These are phyloP conservation scores for Entomobrya multifasciata DNA, from an alignment of 2,888 invertebrate species.

Conservation along the genomic window DNA sequence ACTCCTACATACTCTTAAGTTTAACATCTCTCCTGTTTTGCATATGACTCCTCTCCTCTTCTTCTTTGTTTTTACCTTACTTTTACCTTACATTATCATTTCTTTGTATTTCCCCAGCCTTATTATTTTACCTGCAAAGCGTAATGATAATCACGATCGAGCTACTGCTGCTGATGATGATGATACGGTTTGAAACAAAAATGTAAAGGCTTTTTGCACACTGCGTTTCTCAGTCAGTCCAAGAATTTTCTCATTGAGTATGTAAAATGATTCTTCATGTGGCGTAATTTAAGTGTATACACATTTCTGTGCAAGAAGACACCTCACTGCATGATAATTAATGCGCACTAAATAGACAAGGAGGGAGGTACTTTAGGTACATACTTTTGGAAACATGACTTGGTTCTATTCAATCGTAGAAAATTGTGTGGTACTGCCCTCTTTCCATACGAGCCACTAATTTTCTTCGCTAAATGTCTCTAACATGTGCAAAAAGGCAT, in stretches of 20 bases:
- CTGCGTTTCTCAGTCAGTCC: neutral
- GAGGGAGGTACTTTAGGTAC: neutral
- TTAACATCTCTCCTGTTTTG: conserved; percentile 1
- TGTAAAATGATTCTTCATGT: too few species aligned
- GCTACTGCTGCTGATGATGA: conserved; percentile 27
- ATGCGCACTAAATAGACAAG: neutral
- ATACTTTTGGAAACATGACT: neutral
- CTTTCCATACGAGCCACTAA: neutral
- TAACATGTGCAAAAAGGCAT: neutral
- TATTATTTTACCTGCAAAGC: conserved; percentile 25
- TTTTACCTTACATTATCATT: too few species aligned
- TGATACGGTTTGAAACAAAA: conserved; percentile 1
- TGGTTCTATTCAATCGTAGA: conserved; percentile 11
- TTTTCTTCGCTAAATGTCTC: neutral
- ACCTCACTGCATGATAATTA: conserved; percentile 17
- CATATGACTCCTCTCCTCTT: neutral
- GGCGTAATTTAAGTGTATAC: neutral
- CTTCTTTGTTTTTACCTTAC: neutral
- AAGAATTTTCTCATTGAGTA: too few species aligned
- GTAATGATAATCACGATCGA: conserved; percentile 15
- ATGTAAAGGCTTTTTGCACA: neutral
- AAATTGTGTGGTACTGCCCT: neutral
- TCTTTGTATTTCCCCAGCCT: neutral
- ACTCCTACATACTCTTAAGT: neutral
- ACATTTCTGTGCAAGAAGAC: neutral